phyloP scores from a whole-genome alignment of 2,888 invertebrate species.

The Drosophila monieri region DNA sequence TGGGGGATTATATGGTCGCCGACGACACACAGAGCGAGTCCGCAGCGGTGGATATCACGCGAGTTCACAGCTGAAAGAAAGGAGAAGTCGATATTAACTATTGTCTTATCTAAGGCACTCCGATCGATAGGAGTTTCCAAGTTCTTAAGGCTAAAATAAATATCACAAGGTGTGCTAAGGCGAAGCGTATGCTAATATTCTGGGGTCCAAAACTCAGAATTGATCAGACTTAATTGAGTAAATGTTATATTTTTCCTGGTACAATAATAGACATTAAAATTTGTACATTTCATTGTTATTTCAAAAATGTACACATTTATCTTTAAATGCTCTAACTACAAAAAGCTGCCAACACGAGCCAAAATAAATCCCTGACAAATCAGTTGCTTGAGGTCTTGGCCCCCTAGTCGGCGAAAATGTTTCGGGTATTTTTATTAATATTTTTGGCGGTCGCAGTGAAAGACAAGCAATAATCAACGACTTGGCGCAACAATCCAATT shows the following conservation, averaged over 20 bases:
- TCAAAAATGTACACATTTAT: constrained; percentile 1
- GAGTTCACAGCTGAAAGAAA: constrained; percentile 35
- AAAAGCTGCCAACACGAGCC: constrained; percentile 19
- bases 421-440: constrained; percentile 11
- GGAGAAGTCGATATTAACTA: constrained; percentile 15
- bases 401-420: constrained; percentile 13
- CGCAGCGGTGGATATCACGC: constrained; percentile 4
- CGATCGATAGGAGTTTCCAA: constrained; percentile 32
- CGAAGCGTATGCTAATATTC: constrained; percentile 16
- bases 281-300: background rate
- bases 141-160: constrained; percentile 18
- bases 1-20: constrained; percentile 10
- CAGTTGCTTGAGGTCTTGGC: constrained; percentile 21
- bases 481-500: constrained; percentile 30
- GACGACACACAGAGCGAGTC: constrained; percentile 8
- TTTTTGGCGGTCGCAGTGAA: constrained; percentile 26
- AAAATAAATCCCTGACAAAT: constrained; percentile 34
- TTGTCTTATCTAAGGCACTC: constrained; percentile 23
- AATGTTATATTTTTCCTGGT: background rate
- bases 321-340: background rate
- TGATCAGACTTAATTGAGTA: background rate
- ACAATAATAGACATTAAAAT: background rate
- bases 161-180: constrained; percentile 28
- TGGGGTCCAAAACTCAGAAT: background rate
- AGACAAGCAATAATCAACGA: constrained; percentile 35